A percentile compares a stretch with the other conserved stretches of the same genome.
phyloP scores from a whole-genome alignment of 2,888 invertebrate genomes.

The Synergus japonicus region DNA sequence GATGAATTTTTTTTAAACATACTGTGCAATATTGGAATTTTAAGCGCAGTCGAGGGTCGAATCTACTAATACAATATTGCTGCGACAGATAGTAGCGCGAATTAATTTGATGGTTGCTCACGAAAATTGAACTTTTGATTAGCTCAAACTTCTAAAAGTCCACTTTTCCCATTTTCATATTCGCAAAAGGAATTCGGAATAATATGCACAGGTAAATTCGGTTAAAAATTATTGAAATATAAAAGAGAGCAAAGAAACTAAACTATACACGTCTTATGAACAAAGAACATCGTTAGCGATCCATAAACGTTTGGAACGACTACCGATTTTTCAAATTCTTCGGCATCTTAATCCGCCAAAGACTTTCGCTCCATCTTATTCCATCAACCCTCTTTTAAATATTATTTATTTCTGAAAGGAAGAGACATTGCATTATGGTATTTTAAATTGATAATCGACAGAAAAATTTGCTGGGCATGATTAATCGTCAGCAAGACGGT shows the following conservation, averaged over 20 bases:
- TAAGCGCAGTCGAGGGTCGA: slow-evolving; percentile 33
- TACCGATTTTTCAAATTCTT: slow-evolving; percentile 9
- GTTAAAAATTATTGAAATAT: not conserved
- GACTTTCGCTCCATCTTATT: not conserved
- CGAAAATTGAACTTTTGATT: slow-evolving; percentile 3
- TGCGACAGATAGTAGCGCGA: not conserved
- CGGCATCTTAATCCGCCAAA: not conserved
- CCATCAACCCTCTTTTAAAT: slow-evolving; percentile 2
- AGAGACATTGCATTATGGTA: not conserved
- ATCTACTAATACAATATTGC: slow-evolving; percentile 14
- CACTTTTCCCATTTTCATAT: not conserved
- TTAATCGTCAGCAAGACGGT: slow-evolving; percentile 6
- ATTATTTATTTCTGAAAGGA: not conserved
- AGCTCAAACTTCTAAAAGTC: not conserved
- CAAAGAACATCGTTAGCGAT: slow-evolving; percentile 30
- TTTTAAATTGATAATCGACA: not conserved
- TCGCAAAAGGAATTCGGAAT: not conserved
- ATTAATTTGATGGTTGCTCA: slow-evolving; percentile 20
- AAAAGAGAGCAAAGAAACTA: not conserved
- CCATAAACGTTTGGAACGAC: slow-evolving; percentile 12
- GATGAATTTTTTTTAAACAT: too few species aligned
- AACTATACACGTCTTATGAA: not conserved
- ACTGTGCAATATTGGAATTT: too few species aligned
- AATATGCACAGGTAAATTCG: not conserved
- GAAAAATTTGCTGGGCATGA: not conserved